A percentile compares a stretch with the other conserved stretches of the same genome.
These are phyloP conservation scores for Philereme vetulata DNA, from an alignment of 2,888 invertebrate genomes.

Conservation along the genomic window DNA sequence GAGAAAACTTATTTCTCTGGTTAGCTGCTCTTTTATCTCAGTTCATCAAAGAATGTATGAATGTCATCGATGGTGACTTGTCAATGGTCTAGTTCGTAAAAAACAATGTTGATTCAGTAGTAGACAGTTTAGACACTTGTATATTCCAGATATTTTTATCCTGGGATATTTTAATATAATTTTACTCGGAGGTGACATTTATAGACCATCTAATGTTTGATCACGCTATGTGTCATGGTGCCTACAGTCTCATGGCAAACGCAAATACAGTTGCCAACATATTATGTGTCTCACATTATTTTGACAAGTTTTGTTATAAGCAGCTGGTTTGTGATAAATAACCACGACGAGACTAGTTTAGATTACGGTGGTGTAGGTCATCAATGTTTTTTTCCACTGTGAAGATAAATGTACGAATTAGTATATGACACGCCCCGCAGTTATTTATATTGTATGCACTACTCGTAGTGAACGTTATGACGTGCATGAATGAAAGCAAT, in stretches of 20 bases:
- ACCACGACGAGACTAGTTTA: too few species aligned
- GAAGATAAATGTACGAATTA: too few species aligned
- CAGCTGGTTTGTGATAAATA: too few species aligned
- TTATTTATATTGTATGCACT: too few species aligned
- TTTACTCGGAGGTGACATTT: conserved; percentile 59
- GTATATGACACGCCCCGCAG: too few species aligned
- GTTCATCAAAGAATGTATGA: not conserved
- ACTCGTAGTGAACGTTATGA: too few species aligned
- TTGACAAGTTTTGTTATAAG: too few species aligned
- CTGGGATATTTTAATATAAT: conserved; percentile 49
- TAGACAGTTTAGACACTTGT: not conserved
- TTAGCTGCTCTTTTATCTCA: not conserved
- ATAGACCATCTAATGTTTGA: conserved; percentile 58
- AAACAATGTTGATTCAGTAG: conserved; percentile 17
- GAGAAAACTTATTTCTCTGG: too few species aligned
- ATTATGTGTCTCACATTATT: too few species aligned
- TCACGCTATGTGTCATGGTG: conserved; percentile 34
- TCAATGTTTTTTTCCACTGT: too few species aligned
- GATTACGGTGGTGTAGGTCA: too few species aligned
- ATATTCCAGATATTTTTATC: conserved; percentile 23
- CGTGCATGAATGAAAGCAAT: too few species aligned
- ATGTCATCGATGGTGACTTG: conserved; percentile 5
- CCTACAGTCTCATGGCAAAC: conserved; percentile 29
- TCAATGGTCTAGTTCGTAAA: conserved; percentile 29
- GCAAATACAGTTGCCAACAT: not conserved